A percentile compares a stretch with the other conserved stretches of the same genome.
These are phyloP conservation scores for Paedocypris micromegethes DNA, from an alignment of 2,797 vertebrate species.

Conservation along the genomic window DNA sequence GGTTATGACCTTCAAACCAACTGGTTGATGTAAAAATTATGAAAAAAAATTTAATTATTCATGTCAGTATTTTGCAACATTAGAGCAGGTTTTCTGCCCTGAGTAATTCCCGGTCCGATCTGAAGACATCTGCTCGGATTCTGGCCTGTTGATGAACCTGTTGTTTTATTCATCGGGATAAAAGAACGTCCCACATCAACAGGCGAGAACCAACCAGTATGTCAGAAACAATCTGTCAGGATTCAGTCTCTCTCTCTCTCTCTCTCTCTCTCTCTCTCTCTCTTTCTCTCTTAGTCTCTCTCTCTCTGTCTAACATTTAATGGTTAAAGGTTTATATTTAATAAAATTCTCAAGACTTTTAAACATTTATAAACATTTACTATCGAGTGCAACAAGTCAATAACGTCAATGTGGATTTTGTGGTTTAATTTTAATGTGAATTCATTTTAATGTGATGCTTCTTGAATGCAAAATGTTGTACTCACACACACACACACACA, in stretches of 20 bases:
- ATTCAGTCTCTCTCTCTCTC: slow-evolving; percentile 62
- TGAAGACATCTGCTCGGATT: slow-evolving; percentile 65
- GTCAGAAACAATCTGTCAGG: slow-evolving; percentile 63
- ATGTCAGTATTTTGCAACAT: slow-evolving; percentile 81
- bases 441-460: neutral
- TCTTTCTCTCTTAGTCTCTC: slow-evolving; percentile 19
- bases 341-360: too few relatives aligned
- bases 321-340: too few relatives aligned
- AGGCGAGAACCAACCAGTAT: slow-evolving; percentile 52
- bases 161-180: slow-evolving; percentile 87
- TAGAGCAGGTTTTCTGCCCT: slow-evolving; percentile 55
- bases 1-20: slow-evolving; percentile 79
- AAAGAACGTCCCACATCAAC: slow-evolving; percentile 57
- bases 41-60: slow-evolving; percentile 90
- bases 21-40: slow-evolving; percentile 86
- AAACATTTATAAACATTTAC: too few relatives aligned
- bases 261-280: slow-evolving; percentile 42
- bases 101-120: slow-evolving; percentile 45
- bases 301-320: neutral
- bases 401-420: too few relatives aligned
- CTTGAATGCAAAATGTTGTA: slow-evolving; percentile 15
- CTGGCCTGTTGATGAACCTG: slow-evolving; percentile 75
- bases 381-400: too few relatives aligned
- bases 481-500: slow-evolving; percentile 9
- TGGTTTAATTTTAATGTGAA: neutral